Conservation (phyloP, 2,113 vertebrate species). For the Nicator chloris region DNA sequence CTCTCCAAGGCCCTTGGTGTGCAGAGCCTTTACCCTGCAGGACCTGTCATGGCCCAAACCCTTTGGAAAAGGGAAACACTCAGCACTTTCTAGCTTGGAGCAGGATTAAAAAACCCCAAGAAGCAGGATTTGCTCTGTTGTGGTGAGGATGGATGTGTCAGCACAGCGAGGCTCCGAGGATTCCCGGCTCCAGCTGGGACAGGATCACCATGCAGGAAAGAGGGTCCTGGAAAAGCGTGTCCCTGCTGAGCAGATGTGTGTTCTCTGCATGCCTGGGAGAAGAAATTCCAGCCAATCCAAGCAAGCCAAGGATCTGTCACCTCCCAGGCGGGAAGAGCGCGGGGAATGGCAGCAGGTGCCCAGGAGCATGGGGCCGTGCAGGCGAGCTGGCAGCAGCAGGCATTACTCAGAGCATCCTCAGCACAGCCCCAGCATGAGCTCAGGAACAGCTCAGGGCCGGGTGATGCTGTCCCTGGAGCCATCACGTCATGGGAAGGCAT, state of each 20-base stretch:
- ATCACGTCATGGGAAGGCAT: rapidly evolving
- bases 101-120: background rate
- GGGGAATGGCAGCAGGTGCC: background rate
- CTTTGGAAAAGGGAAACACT: background rate
- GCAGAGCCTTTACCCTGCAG: rapidly evolving
- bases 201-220: background rate
- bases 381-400: background rate
- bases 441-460: background rate
- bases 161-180: background rate
- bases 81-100: background rate
- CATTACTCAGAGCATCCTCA: background rate
- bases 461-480: background rate
- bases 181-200: background rate
- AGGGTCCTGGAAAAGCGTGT: background rate
- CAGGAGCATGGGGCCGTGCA: rapidly evolving
- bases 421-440: background rate
- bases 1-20: background rate
- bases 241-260: background rate
- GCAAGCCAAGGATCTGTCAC: background rate
- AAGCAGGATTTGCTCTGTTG: background rate
- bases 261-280: rapidly evolving
- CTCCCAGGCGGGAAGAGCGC: rapidly evolving
- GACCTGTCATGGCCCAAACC: background rate
- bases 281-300: background rate
- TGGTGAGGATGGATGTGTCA: background rate